Conservation (phyloP, 1,140 invertebrate genomes). For the Hesperophylax magnus region DNA sequence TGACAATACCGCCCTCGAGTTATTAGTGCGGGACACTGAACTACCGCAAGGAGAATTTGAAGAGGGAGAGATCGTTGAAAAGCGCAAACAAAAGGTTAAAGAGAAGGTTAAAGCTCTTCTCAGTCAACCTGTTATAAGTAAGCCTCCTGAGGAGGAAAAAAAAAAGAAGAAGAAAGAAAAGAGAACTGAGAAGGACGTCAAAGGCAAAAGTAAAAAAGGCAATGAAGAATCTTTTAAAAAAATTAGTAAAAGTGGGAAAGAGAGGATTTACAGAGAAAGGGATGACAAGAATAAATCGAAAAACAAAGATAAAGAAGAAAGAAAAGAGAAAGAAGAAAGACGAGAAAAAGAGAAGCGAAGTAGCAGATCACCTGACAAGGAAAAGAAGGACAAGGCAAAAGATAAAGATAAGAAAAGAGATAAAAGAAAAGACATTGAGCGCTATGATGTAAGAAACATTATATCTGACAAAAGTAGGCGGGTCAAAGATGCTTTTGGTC, state of each 20-base stretch:
- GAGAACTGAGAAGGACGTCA: conserved; percentile 56
- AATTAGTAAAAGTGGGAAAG: conserved; percentile 83
- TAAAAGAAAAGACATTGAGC: conserved; percentile 83
- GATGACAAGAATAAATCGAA: conserved; percentile 67
- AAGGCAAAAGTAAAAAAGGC: conserved; percentile 61
- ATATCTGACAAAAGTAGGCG: conserved; percentile 79
- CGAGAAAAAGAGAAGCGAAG: conserved; percentile 58
- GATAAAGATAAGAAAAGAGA: conserved; percentile 74
- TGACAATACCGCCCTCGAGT: conserved; percentile 63
- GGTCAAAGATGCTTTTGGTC: conserved; percentile 84
- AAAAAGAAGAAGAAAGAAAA: conserved; percentile 64
- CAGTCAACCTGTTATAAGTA: conserved; percentile 63
- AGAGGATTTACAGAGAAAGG: conserved; percentile 85
- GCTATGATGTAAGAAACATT: conserved; percentile 85
- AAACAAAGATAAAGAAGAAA: conserved; percentile 55
- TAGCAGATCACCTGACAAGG: conserved; percentile 62
- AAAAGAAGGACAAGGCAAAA: conserved; percentile 63
- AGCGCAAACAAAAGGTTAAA: conserved; percentile 67
- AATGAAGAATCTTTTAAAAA: conserved; percentile 81
- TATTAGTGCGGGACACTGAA: conserved; percentile 63
- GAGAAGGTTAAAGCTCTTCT: conserved; percentile 52
- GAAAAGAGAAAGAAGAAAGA: too few species aligned
- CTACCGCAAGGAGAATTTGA: conserved; percentile 64
- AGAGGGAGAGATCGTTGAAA: conserved; percentile 73
- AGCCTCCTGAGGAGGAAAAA: conserved; percentile 61